phyloP scores from a whole-genome alignment of 2,888 invertebrate species.

The Diaprepes abbreviatus region DNA sequence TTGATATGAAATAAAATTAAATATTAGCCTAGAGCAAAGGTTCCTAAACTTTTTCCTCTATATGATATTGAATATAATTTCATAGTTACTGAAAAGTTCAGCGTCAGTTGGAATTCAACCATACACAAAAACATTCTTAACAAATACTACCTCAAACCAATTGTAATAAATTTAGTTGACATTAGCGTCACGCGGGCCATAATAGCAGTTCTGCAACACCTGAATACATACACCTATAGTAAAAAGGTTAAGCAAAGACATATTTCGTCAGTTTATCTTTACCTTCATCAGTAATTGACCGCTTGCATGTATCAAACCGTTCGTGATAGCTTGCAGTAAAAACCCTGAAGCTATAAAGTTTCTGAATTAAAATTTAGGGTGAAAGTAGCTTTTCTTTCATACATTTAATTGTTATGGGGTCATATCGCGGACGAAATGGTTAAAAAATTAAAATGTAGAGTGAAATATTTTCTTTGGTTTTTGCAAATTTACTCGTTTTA shows the following conservation, averaged over 20 bases:
- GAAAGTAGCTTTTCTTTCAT: background rate
- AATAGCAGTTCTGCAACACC: slow-evolving; percentile 20
- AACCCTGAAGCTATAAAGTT: slow-evolving; percentile 12
- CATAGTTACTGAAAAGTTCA: no score
- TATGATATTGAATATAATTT: no score
- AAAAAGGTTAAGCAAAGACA: slow-evolving; percentile 33
- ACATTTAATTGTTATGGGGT: slow-evolving; percentile 14
- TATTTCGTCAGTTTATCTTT: slow-evolving; percentile 38
- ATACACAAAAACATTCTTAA: background rate
- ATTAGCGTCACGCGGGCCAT: slow-evolving; percentile 8
- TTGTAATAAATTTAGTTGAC: slow-evolving; percentile 16
- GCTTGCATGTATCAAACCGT: slow-evolving; percentile 27
- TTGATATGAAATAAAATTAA: no score
- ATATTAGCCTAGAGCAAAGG: no score
- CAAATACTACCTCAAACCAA: background rate
- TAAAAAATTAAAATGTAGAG: no score
- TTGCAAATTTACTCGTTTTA: no score
- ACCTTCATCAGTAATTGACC: slow-evolving; percentile 28
- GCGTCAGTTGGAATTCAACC: no score
- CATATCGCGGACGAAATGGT: background rate
- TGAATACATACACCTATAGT: slow-evolving; percentile 11
- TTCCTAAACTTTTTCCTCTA: no score
- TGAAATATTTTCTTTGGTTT: no score
- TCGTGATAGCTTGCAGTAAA: slow-evolving; percentile 25
- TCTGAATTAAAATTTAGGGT: slow-evolving; percentile 9